phyloP scores from a whole-genome alignment of 2,113 vertebrate genomes.

The Furnarius figulus region DNA sequence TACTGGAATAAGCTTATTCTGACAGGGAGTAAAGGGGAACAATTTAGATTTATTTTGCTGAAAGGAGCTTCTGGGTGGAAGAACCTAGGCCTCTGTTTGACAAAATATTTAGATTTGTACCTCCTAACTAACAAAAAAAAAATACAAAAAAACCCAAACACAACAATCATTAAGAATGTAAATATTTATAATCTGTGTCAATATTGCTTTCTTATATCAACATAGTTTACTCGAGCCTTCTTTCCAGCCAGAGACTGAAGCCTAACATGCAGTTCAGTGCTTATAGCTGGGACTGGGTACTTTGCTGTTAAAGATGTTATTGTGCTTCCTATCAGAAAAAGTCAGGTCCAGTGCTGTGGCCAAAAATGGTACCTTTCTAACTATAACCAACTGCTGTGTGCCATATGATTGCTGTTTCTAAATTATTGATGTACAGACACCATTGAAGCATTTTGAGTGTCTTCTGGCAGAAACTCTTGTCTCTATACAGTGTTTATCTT shows the following conservation, averaged over 20 bases:
- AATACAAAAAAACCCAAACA: background rate
- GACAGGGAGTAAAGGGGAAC: background rate
- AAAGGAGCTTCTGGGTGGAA: background rate
- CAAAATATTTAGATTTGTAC: conserved; percentile 33
- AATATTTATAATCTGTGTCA: conserved; percentile 30
- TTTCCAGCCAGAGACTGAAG: background rate
- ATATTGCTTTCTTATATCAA: background rate
- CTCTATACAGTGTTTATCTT: background rate
- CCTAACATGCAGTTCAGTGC: background rate
- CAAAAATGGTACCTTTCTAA: background rate
- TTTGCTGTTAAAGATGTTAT: background rate
- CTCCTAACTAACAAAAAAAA: background rate
- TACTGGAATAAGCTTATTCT: background rate
- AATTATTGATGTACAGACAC: background rate
- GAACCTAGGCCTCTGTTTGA: background rate
- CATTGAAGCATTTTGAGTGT: background rate
- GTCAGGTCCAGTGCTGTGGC: background rate
- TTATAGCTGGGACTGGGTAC: background rate
- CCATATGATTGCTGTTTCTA: background rate
- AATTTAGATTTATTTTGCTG: background rate
- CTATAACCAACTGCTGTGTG: background rate
- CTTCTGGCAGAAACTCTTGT: background rate
- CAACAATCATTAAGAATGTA: conserved; percentile 28
- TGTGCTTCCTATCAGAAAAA: background rate
- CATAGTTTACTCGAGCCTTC: background rate